Evolutionary conservation across 2,113 vertebrate genomes (phyloP).

Genomic region (Oenanthe oenanthe): DNA sequence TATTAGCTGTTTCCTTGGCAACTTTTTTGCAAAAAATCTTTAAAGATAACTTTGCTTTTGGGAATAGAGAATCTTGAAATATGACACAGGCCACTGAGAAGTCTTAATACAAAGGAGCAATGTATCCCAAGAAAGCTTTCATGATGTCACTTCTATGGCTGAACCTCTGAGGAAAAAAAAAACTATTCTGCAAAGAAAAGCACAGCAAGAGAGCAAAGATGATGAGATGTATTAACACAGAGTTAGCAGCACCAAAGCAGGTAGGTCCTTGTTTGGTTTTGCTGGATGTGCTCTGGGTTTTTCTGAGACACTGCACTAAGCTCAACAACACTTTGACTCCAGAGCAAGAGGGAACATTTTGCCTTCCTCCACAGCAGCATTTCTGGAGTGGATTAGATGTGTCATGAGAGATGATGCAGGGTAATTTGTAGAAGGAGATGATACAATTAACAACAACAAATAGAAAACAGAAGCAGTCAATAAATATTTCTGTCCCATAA

Average conservation of each 20-base stretch:
- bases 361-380: neutral
- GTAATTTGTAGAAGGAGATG: neutral
- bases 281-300: neutral
- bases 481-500: conserved; percentile 25
- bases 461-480: neutral
- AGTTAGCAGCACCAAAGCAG: neutral
- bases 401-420: neutral
- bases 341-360: neutral
- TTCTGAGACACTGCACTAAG: neutral
- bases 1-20: conserved; percentile 1
- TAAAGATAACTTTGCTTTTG: conserved; percentile 36
- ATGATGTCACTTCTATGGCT: neutral
- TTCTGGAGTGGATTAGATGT: neutral
- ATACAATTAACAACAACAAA: neutral
- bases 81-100: neutral
- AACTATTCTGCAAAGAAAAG: neutral
- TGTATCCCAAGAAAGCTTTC: neutral
- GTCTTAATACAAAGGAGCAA: neutral
- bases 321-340: neutral
- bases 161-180: neutral
- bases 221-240: neutral
- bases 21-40: conserved; percentile 5
- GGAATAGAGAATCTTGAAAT: neutral
- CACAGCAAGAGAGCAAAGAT: neutral
- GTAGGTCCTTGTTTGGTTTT: neutral